Percentiles rank a stretch among this genome's conserved stretches.
These are phyloP conservation scores for Acrocephalus scirpaceus DNA, from an alignment of 2,797 vertebrate genomes.

Conservation along the genomic window DNA sequence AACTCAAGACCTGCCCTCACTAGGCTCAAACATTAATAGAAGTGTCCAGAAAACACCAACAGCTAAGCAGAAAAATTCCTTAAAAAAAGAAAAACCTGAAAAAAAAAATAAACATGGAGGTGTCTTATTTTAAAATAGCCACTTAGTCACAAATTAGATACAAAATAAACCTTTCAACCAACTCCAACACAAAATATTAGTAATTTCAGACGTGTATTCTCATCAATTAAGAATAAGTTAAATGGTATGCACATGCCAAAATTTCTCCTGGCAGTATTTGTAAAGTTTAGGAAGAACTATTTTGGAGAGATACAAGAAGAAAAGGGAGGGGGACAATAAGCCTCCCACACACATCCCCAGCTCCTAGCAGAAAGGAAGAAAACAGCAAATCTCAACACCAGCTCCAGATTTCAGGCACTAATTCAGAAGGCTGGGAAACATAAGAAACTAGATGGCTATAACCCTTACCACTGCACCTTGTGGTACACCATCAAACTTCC, in stretches of 20 bases:
- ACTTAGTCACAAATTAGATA: not conserved
- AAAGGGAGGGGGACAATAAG: not conserved
- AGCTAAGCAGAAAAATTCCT: not conserved
- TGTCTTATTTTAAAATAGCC: not conserved
- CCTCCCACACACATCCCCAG: constrained; percentile 25
- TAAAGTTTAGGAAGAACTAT: constrained; percentile 7
- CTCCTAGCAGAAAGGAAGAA: not conserved
- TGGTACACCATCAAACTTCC: not conserved
- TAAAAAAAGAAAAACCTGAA: not conserved
- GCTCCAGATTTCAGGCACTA: not conserved
- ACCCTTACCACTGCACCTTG: not conserved
- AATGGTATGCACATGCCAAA: not conserved
- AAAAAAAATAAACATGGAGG: not conserved
- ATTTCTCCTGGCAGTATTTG: constrained; percentile 31
- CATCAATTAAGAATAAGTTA: not conserved
- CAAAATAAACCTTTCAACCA: constrained; percentile 6
- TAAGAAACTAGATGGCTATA: not conserved
- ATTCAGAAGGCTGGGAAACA: not conserved
- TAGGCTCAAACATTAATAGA: not conserved
- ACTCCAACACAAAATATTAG: not conserved
- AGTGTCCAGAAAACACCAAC: constrained; percentile 29
- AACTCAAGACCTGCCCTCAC: constrained; percentile 31
- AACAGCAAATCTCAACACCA: not conserved
- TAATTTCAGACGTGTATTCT: not conserved
- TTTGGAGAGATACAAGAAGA: constrained; percentile 14